Conservation (phyloP, 2,113 vertebrate species). For the Saguinus midas region DNA sequence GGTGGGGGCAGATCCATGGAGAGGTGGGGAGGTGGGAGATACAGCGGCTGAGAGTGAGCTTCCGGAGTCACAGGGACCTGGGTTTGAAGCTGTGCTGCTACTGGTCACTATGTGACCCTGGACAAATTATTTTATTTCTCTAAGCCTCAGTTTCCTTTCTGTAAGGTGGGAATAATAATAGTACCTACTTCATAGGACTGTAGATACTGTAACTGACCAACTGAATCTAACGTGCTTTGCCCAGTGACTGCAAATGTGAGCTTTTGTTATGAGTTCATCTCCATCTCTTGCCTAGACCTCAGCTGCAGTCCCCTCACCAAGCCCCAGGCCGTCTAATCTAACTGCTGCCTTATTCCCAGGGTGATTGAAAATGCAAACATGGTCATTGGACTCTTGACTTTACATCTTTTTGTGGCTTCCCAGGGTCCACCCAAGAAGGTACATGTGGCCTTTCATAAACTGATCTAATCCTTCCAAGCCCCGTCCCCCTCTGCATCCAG, state of each 20-base stretch:
- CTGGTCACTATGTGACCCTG: background rate
- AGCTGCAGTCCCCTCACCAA: background rate
- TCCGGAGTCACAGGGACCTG: background rate
- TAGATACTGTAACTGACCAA: background rate
- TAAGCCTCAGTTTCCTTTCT: background rate
- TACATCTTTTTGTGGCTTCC: background rate
- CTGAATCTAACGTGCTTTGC: background rate
- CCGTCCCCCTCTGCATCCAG: background rate
- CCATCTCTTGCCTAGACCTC: background rate
- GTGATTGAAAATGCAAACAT: background rate
- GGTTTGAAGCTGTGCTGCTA: background rate
- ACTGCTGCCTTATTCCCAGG: background rate
- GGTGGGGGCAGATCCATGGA: background rate
- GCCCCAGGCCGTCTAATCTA: background rate
- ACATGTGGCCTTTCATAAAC: background rate
- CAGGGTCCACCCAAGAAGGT: background rate
- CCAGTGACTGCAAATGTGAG: rapidly evolving
- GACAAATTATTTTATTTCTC: background rate
- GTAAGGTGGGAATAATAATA: background rate
- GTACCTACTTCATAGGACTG: background rate
- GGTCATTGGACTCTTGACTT: background rate
- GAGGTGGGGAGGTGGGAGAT: background rate
- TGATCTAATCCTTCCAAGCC: background rate
- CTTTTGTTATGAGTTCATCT: background rate
- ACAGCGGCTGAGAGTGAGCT: background rate